phyloP scores from a whole-genome alignment of 2,113 vertebrate genomes.

The Rhinoderma darwinii region DNA sequence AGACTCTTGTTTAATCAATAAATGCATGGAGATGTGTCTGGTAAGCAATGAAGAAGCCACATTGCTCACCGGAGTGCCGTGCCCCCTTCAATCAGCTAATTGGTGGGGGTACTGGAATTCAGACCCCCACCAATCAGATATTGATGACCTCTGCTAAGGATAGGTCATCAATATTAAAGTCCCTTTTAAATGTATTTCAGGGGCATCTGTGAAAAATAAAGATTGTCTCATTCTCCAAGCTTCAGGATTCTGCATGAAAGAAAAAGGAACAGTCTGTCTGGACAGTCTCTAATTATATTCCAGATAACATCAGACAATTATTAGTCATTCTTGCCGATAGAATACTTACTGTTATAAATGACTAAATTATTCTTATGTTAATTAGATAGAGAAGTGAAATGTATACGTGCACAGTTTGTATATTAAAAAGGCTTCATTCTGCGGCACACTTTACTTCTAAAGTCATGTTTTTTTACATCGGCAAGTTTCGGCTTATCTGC shows the following conservation, averaged over 20 bases:
- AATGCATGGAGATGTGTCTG: too few species aligned
- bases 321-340: not conserved
- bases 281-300: not conserved
- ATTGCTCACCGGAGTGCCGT: too few species aligned
- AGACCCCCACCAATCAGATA: too few species aligned
- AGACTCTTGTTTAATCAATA: too few species aligned
- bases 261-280: not conserved
- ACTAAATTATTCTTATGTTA: conserved; percentile 14
- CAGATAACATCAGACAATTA: conserved; percentile 3
- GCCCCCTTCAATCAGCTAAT: too few species aligned
- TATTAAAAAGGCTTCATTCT: not conserved
- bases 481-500: conserved; percentile 19
- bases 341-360: conserved; percentile 1
- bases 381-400: not conserved
- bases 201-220: too few species aligned
- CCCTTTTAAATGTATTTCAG: too few species aligned
- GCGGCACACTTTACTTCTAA: not conserved
- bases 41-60: too few species aligned
- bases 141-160: too few species aligned
- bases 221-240: not conserved
- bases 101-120: too few species aligned
- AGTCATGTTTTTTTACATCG: not conserved
- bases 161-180: too few species aligned
- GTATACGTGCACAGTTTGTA: not conserved
- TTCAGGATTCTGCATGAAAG: not conserved